A percentile compares a stretch with the other conserved stretches of the same genome.
Evolutionary conservation across 1,140 invertebrate species (phyloP).

Genomic region (Habropoda laboriosa): DNA sequence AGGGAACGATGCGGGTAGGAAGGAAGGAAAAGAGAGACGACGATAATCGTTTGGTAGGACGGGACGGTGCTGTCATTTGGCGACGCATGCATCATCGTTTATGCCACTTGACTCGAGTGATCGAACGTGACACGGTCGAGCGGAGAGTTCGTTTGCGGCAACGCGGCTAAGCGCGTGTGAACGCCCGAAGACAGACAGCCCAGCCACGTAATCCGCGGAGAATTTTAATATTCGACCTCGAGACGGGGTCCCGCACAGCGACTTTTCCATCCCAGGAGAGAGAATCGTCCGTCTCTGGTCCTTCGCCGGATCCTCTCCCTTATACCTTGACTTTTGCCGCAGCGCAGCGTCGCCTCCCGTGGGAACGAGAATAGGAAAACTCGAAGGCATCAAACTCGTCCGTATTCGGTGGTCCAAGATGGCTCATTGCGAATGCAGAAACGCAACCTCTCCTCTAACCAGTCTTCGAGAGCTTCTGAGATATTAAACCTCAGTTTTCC

Average conservation of each 20-base stretch:
- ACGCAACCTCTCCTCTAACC: constrained; percentile 58
- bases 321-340: not conserved
- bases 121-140: constrained; percentile 61
- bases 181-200: constrained; percentile 1
- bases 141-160: constrained; percentile 51
- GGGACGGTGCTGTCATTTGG: constrained; percentile 62
- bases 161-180: constrained; percentile 26
- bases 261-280: constrained; percentile 19
- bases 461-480: constrained; percentile 48
- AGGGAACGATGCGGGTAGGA: too few species aligned
- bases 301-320: not conserved
- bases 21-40: constrained; percentile 26
- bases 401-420: constrained; percentile 46
- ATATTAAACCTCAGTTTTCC: constrained; percentile 64
- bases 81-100: constrained; percentile 69
- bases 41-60: constrained; percentile 45
- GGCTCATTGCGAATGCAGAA: constrained; percentile 67
- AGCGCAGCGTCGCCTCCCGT: not conserved
- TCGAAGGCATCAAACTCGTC: constrained; percentile 45
- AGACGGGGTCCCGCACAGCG: not conserved
- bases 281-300: not conserved
- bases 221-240: constrained; percentile 61
- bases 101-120: constrained; percentile 65
- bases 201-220: constrained; percentile 37
- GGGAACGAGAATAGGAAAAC: constrained; percentile 58